Base-by-base conservation (phyloP, 2,888 invertebrate species). In the Callyntrura sp. region DNA sequence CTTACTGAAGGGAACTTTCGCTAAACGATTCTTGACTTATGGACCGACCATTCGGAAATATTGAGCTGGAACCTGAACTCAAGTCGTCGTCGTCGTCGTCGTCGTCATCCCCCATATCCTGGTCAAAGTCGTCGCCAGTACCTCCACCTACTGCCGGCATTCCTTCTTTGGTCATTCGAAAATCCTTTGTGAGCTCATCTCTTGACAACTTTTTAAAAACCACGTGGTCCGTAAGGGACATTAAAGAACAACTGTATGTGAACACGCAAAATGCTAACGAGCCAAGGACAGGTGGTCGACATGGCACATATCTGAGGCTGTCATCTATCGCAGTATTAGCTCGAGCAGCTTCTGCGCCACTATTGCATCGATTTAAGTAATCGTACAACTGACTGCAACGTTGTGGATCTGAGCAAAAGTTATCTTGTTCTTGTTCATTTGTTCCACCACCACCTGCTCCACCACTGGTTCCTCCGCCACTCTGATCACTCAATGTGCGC, bases 221-320 rank as follows among this genome's bases (percentile, higher is more conserved):
- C 57, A 96, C 94, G 0, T 95, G 95, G 91, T 96, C 95, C n/a
- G 96, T 96, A 51, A 97, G 94, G 89, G 95, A 94, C 28, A 95
- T 95, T 0, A 88, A 65, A 45, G 78, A 96, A 94, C 96, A 96
- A 94, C 96, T 96, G 93, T 96, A 97, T n/a, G 96, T 95, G 93
- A 96, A 97, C 85, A 97, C 94, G 0, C 97, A 97, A 60, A 96
- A 94, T 23, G 95, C 94, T 43, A 95, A 92, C 5, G 94, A 93
- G 8, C 94, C 94, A 90, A 88, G 57, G 0, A 88, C 57, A 35
- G 88, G 88, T 0, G 88, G 73, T 51, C 88, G 20, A 23, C 88
- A 88, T 0, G 88, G 88, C 3, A 88, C 88, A 70, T 82, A 88
- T 2, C 87, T 45, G 12, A 88, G 76, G 9, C 35, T 88, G 6